Conservation (phyloP, 2,113 vertebrate species). For the Vimba vimba region DNA sequence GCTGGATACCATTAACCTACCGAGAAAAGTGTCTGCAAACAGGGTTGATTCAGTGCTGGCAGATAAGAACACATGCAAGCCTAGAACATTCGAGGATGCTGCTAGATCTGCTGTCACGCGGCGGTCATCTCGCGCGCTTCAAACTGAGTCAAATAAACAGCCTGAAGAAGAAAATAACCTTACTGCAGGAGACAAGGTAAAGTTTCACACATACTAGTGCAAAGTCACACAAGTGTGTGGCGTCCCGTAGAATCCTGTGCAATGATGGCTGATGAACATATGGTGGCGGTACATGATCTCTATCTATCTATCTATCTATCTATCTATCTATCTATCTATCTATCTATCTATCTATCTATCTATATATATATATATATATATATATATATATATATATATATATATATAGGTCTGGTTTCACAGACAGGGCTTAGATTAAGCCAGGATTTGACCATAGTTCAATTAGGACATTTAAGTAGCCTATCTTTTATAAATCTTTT, state of each 20-base stretch:
- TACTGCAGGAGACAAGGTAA: background rate
- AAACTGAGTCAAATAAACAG: background rate
- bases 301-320: background rate
- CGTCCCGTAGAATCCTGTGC: background rate
- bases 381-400: too few relatives aligned
- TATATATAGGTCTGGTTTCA: too few relatives aligned
- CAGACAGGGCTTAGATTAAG: too few relatives aligned
- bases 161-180: background rate
- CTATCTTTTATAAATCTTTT: too few relatives aligned
- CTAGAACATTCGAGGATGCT: conserved; percentile 50
- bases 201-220: background rate
- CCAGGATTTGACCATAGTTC: too few relatives aligned
- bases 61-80: conserved; percentile 38
- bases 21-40: conserved; percentile 18
- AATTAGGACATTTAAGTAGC: too few relatives aligned
- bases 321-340: background rate
- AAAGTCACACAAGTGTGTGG: background rate
- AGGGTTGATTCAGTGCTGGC: too few relatives aligned
- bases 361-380: background rate
- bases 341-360: background rate
- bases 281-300: background rate
- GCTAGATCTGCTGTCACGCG: background rate
- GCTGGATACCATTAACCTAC: background rate
- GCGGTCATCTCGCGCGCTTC: background rate
- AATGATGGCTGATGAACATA: background rate